A percentile compares a stretch with the other conserved stretches of the same genome.
Conservation (phyloP, 2,113 vertebrate genomes). For the Brachionichthys hirsutus region DNA sequence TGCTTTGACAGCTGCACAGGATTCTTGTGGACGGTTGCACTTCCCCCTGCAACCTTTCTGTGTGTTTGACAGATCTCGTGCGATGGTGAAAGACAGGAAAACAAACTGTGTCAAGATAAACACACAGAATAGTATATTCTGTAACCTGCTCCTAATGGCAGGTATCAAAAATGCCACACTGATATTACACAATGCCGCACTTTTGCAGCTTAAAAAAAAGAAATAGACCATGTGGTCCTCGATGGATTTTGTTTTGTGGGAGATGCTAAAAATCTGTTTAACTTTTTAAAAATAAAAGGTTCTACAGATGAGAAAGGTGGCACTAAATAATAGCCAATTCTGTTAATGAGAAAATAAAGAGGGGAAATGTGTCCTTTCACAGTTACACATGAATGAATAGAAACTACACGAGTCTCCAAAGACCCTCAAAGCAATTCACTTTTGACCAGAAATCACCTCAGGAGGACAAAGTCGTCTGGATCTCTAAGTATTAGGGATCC, state of each 20-base stretch:
- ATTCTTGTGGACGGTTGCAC: slow-evolving; percentile 58
- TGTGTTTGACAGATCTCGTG: slow-evolving; percentile 65
- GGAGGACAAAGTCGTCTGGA: slow-evolving; percentile 51
- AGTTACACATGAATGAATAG: too few relatives aligned
- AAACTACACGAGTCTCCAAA: too few relatives aligned
- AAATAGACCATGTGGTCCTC: slow-evolving; percentile 9
- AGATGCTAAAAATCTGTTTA: slow-evolving; percentile 48
- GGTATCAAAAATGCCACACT: slow-evolving; percentile 47
- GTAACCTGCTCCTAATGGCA: slow-evolving; percentile 28
- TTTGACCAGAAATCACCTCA: neutral
- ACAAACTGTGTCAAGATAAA: slow-evolving; percentile 68
- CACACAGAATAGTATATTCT: slow-evolving; percentile 42
- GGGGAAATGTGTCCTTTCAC: too few relatives aligned
- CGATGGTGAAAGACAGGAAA: slow-evolving; percentile 66
- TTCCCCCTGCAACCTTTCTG: slow-evolving; percentile 69
- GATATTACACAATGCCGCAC: neutral
- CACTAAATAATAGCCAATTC: too few relatives aligned
- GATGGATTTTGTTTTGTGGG: slow-evolving; percentile 26
- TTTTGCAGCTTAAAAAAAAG: neutral
- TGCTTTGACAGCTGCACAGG: too few relatives aligned
- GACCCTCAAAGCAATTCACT: too few relatives aligned
- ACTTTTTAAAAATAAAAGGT: neutral
- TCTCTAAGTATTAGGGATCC: slow-evolving; percentile 44
- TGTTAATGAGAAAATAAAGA: too few relatives aligned
- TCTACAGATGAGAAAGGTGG: too few relatives aligned